A percentile compares a stretch with the other conserved stretches of the same genome.
phyloP scores from a whole-genome alignment of 2,888 invertebrate genomes.

The Diogma glabrata region DNA sequence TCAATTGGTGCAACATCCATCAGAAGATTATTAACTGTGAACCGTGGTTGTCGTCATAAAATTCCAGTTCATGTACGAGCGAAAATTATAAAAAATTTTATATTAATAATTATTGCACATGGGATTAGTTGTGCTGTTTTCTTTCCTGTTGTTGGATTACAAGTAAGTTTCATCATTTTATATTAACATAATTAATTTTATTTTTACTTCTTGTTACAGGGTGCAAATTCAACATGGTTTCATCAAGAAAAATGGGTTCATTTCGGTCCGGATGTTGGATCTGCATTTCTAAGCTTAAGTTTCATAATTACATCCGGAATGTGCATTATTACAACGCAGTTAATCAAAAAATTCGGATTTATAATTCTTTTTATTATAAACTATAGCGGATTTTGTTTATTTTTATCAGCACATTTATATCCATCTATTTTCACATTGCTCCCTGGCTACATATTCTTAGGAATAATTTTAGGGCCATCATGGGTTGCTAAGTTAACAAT shows the following conservation, averaged over 20 bases:
- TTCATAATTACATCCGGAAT: slow-evolving; percentile 49
- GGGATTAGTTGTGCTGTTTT: slow-evolving; percentile 30
- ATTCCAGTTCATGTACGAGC: slow-evolving; percentile 33
- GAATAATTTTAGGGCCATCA: slow-evolving; percentile 42
- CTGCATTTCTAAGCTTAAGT: slow-evolving; percentile 48
- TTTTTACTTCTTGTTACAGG: slow-evolving; percentile 21
- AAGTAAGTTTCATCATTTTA: slow-evolving; percentile 7
- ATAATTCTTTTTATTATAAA: slow-evolving; percentile 38
- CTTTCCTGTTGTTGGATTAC: slow-evolving; percentile 30
- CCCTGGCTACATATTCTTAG: slow-evolving; percentile 43
- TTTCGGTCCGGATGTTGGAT: slow-evolving; percentile 40
- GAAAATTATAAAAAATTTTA: slow-evolving; percentile 31
- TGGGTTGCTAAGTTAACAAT: slow-evolving; percentile 31
- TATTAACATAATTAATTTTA: not conserved
- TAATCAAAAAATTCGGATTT: slow-evolving; percentile 42
- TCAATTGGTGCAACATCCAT: slow-evolving; percentile 69
- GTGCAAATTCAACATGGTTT: slow-evolving; percentile 37
- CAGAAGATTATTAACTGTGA: slow-evolving; percentile 53
- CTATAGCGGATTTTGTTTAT: slow-evolving; percentile 44
- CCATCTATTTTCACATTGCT: slow-evolving; percentile 42
- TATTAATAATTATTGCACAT: slow-evolving; percentile 30
- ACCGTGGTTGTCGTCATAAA: slow-evolving; percentile 36
- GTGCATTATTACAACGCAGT: slow-evolving; percentile 39
- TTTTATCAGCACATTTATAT: slow-evolving; percentile 49
- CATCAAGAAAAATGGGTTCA: slow-evolving; percentile 34